A percentile compares a stretch with the other conserved stretches of the same genome.
Evolutionary conservation across 53 echinoderm and acorn worm species (phyloP).

Genomic region (Crossaster papposus): DNA sequence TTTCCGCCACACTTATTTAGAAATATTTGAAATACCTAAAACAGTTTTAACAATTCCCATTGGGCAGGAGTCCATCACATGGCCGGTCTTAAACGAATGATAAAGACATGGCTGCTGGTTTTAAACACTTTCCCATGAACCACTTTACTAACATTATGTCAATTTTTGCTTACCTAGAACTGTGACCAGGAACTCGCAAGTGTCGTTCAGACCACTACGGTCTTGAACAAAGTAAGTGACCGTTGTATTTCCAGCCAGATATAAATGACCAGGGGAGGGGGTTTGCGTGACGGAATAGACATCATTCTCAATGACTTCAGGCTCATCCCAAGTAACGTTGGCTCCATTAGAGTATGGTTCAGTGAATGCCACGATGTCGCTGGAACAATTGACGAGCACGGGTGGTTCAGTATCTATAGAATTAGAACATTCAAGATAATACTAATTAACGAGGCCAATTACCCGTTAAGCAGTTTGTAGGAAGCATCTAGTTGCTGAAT

Average conservation of each 20-base stretch:
- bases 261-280: conserved; percentile 11
- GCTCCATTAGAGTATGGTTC: background rate
- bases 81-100: too few relatives aligned
- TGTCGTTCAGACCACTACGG: conserved; percentile 16
- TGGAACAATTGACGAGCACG: background rate
- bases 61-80: too few relatives aligned
- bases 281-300: background rate
- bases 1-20: too few relatives aligned
- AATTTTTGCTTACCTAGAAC: background rate
- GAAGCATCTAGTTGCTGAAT: too few relatives aligned
- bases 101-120: too few relatives aligned
- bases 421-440: background rate
- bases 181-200: conserved; percentile 37
- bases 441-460: too few relatives aligned
- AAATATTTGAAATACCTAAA: too few relatives aligned
- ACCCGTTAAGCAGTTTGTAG: too few relatives aligned
- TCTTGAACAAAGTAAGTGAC: conserved; percentile 60
- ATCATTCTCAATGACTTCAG: background rate
- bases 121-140: background rate
- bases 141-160: background rate
- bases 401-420: background rate
- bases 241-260: conserved; percentile 29
- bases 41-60: too few relatives aligned
- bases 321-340: background rate
- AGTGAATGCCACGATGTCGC: background rate